Evolutionary conservation across 2,888 invertebrate species (phyloP).

Genomic region (Apomyelois bistriatella): DNA sequence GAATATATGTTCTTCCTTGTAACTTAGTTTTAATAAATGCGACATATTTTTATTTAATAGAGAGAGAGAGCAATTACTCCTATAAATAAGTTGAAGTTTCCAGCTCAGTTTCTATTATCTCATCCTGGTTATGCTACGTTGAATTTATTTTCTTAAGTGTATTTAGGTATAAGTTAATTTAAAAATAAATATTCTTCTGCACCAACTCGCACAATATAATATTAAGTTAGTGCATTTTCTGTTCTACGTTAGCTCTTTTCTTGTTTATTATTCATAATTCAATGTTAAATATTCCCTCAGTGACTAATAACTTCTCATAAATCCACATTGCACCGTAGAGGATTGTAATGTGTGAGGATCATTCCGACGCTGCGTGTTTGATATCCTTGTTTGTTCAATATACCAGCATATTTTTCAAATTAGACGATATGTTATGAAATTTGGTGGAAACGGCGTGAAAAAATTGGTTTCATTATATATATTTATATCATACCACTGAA

Average conservation of each 20-base stretch:
- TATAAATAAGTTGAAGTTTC: neutral
- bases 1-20: neutral
- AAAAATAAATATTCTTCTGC: constrained; percentile 1
- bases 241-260: constrained; percentile 55
- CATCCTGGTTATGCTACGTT: constrained; percentile 16
- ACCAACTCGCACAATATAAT: constrained; percentile 11
- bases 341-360: constrained; percentile 65
- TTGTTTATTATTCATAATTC: constrained; percentile 72
- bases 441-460: neutral
- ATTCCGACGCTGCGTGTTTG: constrained; percentile 53
- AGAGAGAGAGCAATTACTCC: neutral
- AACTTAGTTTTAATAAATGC: neutral
- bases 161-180: neutral
- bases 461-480: neutral
- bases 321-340: constrained; percentile 70
- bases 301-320: constrained; percentile 73
- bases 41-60: neutral
- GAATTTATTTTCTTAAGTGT: neutral
- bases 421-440: neutral
- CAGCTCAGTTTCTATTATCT: constrained; percentile 6
- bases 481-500: too few species aligned
- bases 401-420: constrained; percentile 11
- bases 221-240: constrained; percentile 35
- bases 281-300: constrained; percentile 68
- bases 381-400: constrained; percentile 36